Evolutionary conservation across 1,140 invertebrate species (phyloP).

Genomic region (Euura saliciscinereae): DNA sequence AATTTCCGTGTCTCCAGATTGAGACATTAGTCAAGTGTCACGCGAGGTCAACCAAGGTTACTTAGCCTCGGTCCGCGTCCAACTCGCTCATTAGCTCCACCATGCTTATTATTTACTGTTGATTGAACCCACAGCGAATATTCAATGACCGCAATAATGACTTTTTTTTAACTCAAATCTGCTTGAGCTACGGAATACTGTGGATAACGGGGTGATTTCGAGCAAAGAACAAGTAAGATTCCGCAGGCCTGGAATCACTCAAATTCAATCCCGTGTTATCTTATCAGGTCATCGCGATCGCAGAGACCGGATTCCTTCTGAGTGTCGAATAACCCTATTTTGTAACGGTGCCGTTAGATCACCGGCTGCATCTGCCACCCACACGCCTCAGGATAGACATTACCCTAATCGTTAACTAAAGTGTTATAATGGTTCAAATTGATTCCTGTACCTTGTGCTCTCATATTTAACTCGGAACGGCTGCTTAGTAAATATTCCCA

Average conservation of each 20-base stretch:
- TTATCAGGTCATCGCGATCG: slow-evolving; percentile 1
- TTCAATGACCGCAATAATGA: too few relatives aligned
- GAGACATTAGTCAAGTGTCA: slow-evolving; percentile 14
- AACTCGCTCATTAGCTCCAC: background rate
- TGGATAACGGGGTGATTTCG: too few relatives aligned
- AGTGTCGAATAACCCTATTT: background rate
- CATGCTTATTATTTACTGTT: background rate
- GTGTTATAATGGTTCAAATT: slow-evolving; percentile 2
- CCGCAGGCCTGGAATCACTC: background rate
- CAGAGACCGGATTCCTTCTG: background rate
- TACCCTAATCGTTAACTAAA: slow-evolving; percentile 3
- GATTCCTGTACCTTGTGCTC: background rate
- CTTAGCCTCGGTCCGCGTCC: background rate
- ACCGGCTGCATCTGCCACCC: background rate
- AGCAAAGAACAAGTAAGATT: too few relatives aligned
- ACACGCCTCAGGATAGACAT: background rate
- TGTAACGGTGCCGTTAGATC: background rate
- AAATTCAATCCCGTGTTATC: background rate
- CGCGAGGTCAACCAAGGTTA: background rate
- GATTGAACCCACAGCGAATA: background rate
- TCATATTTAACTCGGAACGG: background rate
- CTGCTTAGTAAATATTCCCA: too few relatives aligned
- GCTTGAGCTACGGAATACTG: too few relatives aligned
- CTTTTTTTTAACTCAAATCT: too few relatives aligned
- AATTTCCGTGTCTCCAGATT: background rate